phyloP scores from a whole-genome alignment of 2,888 invertebrate genomes.

The Colletes collaris region DNA sequence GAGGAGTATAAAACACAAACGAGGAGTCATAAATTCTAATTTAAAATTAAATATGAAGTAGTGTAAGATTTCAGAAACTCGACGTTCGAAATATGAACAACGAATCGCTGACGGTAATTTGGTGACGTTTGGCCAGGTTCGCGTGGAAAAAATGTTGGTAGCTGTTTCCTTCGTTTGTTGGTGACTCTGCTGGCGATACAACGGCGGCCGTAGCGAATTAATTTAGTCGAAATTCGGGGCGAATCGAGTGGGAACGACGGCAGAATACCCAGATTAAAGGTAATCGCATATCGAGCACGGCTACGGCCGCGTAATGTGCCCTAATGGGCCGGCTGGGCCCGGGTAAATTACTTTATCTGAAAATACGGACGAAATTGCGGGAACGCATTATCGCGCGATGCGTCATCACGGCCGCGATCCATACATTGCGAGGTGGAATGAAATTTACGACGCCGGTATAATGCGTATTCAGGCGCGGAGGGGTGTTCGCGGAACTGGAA shows the following conservation, averaged over 20 bases:
- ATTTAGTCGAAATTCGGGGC: slow-evolving; percentile 8
- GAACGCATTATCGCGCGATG: slow-evolving; percentile 47
- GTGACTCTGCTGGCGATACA: too few species aligned
- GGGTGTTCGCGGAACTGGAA: slow-evolving; percentile 4
- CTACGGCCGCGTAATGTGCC: slow-evolving; percentile 39
- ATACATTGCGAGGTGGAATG: slow-evolving; percentile 40
- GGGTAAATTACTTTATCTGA: slow-evolving; percentile 61
- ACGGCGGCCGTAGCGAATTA: too few species aligned
- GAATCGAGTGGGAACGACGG: background rate
- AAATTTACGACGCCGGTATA: slow-evolving; percentile 48
- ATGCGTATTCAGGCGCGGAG: slow-evolving; percentile 17
- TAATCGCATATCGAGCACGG: slow-evolving; percentile 39
- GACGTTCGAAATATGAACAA: too few species aligned
- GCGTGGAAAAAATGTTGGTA: too few species aligned
- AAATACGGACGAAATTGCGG: slow-evolving; percentile 57
- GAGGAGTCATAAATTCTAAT: too few species aligned
- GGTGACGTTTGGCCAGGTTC: too few species aligned
- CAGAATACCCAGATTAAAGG: slow-evolving; percentile 25
- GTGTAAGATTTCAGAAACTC: too few species aligned
- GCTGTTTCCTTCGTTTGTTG: too few species aligned
- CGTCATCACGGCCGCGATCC: slow-evolving; percentile 39
- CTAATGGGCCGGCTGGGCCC: slow-evolving; percentile 36
- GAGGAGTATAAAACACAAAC: too few species aligned
- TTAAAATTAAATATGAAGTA: too few species aligned
- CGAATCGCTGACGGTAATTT: too few species aligned